Conservation (phyloP, 1,140 invertebrate genomes). For the Anastrepha obliqua region DNA sequence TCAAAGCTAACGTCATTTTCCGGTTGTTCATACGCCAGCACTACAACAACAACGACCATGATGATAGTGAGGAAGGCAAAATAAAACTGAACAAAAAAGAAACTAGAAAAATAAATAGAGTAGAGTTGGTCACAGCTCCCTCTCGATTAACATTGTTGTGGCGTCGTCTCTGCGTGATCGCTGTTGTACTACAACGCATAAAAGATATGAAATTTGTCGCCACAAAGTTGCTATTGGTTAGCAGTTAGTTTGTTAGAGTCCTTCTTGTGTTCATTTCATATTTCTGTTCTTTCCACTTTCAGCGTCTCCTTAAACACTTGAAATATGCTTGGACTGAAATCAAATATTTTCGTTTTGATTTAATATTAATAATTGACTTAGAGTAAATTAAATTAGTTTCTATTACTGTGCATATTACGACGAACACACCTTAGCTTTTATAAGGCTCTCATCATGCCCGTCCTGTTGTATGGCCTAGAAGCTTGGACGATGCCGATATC, state of each 20-base stretch:
- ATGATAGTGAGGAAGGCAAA: neutral
- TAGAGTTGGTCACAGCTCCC: neutral
- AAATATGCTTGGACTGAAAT: too few relatives aligned
- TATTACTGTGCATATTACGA: too few relatives aligned
- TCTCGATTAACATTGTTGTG: neutral
- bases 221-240: slow-evolving; percentile 16
- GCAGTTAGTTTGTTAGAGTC: slow-evolving; percentile 30
- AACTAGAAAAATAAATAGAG: neutral
- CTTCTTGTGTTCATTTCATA: neutral
- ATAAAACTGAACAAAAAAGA: neutral
- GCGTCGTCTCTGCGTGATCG: neutral
- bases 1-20: slow-evolving; percentile 20
- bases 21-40: slow-evolving; percentile 27
- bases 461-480: too few relatives aligned
- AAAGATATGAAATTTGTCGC: slow-evolving; percentile 49
- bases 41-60: neutral
- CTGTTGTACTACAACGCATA: neutral
- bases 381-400: too few relatives aligned
- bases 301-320: too few relatives aligned
- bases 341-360: too few relatives aligned
- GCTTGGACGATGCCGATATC: too few relatives aligned
- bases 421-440: too few relatives aligned
- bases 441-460: too few relatives aligned
- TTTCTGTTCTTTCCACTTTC: neutral
- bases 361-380: too few relatives aligned